Percentiles rank a stretch among this genome's conserved stretches.
Conservation (phyloP, 1,140 invertebrate species). For the Hestina assimilis region DNA sequence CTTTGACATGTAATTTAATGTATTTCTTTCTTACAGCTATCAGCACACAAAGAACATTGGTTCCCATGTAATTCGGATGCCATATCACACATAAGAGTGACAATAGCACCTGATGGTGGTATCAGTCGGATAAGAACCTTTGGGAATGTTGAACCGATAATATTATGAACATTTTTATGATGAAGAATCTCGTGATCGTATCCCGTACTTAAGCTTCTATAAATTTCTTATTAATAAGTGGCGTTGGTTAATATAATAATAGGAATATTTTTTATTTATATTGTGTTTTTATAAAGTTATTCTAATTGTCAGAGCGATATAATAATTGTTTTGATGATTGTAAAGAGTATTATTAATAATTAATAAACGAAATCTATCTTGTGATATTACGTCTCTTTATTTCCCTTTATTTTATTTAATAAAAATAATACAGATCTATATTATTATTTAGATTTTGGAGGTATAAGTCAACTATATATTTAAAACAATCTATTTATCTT, state of each 20-base stretch:
- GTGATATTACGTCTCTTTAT: neutral
- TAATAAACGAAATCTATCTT: neutral
- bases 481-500: too few relatives aligned
- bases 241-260: neutral
- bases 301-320: neutral
- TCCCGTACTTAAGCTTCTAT: neutral
- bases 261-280: neutral
- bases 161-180: conserved; percentile 10
- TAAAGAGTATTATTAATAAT: neutral
- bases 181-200: neutral
- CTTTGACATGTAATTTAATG: neutral
- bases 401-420: too few relatives aligned
- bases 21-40: conserved; percentile 65
- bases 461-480: too few relatives aligned
- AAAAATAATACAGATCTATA: too few relatives aligned
- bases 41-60: conserved; percentile 72
- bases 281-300: neutral
- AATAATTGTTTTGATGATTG: neutral
- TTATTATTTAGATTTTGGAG: too few relatives aligned
- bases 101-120: conserved; percentile 83
- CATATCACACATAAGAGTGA: conserved; percentile 80
- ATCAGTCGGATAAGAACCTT: conserved; percentile 80
- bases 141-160: conserved; percentile 39
- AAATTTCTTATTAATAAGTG: too few relatives aligned
- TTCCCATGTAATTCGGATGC: conserved; percentile 56